Base-by-base conservation (phyloP, 2,797 vertebrate genomes). In the Pseudochirops corinnae region DNA sequence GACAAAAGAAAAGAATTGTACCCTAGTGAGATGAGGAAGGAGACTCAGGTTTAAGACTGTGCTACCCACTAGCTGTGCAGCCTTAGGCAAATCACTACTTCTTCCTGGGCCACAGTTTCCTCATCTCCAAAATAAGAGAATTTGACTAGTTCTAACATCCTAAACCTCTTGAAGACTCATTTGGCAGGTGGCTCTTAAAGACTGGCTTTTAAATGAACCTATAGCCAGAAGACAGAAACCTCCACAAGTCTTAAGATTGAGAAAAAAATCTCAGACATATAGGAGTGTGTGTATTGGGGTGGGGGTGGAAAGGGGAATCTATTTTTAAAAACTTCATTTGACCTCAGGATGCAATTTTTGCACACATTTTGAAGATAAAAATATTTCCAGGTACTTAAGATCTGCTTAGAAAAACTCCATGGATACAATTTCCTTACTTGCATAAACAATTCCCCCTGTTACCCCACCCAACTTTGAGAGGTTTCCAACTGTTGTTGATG, bases 361-460 rank as follows among this genome's bases (percentile, higher is more conserved):
- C 0, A 46, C 26, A 57, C 56, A 87, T 62, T 96, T 94, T 97
- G 93, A 92, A 95, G 10, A 7, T 91, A 93, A 92, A 94, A 62
- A 87, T 92, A 91, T 95, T 94, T 95, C 57, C 33, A 95, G 90
- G 60, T 94, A 56, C 28, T n/a, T 53, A 92, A 90, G 33, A 93
- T 62, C 33, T 93, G 74, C 52, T 93, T 94, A 67, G 60, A 90
- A 52, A 92, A 93, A 95, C 58, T 53, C 56, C 52, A 90, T 33
- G 13, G 74, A 55, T 57, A 91, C 1, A 39, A 0, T 91, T 96
- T 94, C 53, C 90, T 95, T 90, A 55, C 67, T 91, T 56, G 39
- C n/a, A 92, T 39, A 92, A 93, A 87, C 21, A 93, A 93, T 92
- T 26, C 90, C 53, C 29, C 18, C 33, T 26, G 56, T 33, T 57